These are phyloP conservation scores for Rhodeus uyekii DNA, from an alignment of 2,797 vertebrate genomes.

Conservation along the genomic window DNA sequence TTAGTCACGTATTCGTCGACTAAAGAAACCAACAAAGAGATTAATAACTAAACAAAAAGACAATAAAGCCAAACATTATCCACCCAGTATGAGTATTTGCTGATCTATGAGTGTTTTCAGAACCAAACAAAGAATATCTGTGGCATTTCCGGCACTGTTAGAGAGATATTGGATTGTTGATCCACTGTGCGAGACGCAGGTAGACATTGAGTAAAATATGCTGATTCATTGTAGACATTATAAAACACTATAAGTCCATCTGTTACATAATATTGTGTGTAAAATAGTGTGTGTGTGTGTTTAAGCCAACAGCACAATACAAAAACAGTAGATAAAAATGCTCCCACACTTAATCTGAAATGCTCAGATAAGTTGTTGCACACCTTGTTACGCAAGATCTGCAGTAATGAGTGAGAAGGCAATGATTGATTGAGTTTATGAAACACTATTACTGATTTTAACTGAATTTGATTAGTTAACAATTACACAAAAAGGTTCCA, in stretches of 20 bases:
- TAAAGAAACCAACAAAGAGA: not conserved
- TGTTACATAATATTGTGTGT: slow-evolving; percentile 6
- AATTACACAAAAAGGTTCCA: not conserved
- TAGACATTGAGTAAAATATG: not conserved
- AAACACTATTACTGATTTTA: not conserved
- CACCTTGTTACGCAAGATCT: not conserved
- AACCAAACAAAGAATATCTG: not conserved
- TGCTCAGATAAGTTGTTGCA: not conserved
- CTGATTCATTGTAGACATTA: slow-evolving; percentile 16
- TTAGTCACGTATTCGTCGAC: not conserved
- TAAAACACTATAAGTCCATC: not conserved
- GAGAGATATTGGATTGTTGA: slow-evolving; percentile 1
- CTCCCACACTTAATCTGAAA: not conserved
- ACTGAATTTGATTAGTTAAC: not conserved
- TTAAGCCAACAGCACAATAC: not conserved
- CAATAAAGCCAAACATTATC: not conserved
- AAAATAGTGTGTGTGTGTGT: not conserved
- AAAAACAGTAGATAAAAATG: not conserved
- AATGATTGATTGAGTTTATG: not conserved
- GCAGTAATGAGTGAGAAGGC: not conserved
- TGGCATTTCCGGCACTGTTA: slow-evolving; percentile 3
- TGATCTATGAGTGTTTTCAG: not conserved
- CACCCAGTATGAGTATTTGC: not conserved
- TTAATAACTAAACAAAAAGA: not conserved
- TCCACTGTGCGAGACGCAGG: not conserved